Conservation (phyloP, 2,888 invertebrate species). For the Drosophila antonietae region DNA sequence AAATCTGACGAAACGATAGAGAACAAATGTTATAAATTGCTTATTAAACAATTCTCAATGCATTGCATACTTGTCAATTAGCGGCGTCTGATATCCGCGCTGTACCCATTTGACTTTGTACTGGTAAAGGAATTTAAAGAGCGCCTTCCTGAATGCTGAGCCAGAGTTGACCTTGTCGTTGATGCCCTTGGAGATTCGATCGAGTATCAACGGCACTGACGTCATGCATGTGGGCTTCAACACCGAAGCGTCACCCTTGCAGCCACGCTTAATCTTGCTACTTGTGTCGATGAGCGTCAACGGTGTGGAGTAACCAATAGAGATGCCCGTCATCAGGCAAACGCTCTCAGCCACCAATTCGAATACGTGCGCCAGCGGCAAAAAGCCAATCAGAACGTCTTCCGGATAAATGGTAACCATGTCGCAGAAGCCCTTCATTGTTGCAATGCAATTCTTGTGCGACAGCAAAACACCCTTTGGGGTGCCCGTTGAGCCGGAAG, state of each 20-base stretch:
- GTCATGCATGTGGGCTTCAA: conserved; percentile 97
- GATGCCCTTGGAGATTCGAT: conserved; percentile 98
- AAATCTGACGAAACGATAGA: conserved; percentile 64
- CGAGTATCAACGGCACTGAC: conserved; percentile 98
- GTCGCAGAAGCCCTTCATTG: conserved; percentile 92
- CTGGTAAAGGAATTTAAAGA: conserved; percentile 97
- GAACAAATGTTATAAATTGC: neutral
- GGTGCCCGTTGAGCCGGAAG: conserved; percentile 97
- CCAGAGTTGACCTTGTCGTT: conserved; percentile 96
- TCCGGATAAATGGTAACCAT: conserved; percentile 89
- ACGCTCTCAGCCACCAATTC: conserved; percentile 96
- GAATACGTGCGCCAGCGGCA: conserved; percentile 98
- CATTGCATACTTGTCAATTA: conserved; percentile 87
- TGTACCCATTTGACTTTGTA: conserved; percentile 95
- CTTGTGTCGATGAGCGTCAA: conserved; percentile 96
- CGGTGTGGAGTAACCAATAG: conserved; percentile 98
- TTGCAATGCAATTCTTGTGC: conserved; percentile 92
- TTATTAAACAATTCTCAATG: neutral
- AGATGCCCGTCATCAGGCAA: conserved; percentile 93
- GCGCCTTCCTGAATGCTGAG: conserved; percentile 90
- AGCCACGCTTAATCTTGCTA: conserved; percentile 97
- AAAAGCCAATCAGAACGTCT: conserved; percentile 95
- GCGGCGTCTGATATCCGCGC: conserved; percentile 92
- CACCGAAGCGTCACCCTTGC: conserved; percentile 96
- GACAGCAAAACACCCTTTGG: conserved; percentile 95